phyloP scores from a whole-genome alignment of 2,888 invertebrate species.

The Phragmatobia fuliginosa region DNA sequence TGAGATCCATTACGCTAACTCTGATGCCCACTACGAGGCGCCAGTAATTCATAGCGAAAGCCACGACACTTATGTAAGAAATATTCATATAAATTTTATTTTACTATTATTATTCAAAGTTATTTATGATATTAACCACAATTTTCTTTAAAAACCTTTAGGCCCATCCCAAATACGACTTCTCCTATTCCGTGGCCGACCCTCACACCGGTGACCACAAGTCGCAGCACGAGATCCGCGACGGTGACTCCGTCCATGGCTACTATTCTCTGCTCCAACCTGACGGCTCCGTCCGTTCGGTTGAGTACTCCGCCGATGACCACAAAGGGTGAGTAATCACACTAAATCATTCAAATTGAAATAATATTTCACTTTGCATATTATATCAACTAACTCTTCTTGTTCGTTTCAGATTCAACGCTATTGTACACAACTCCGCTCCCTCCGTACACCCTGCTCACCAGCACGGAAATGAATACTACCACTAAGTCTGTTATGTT shows the following conservation, averaged over 20 bases:
- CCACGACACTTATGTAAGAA: slow-evolving; percentile 52
- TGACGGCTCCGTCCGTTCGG: slow-evolving; percentile 82
- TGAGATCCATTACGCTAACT: slow-evolving; percentile 52
- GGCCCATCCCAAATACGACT: slow-evolving; percentile 74
- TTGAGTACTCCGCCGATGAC: slow-evolving; percentile 77
- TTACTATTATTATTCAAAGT: background rate
- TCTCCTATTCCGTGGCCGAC: slow-evolving; percentile 82
- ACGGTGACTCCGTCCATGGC: slow-evolving; percentile 87
- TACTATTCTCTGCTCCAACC: slow-evolving; percentile 84
- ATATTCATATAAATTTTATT: background rate
- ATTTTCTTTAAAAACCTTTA: slow-evolving; percentile 32
- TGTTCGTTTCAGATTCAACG: slow-evolving; percentile 66
- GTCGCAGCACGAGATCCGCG: slow-evolving; percentile 82
- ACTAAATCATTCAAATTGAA: background rate
- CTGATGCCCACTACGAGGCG: slow-evolving; percentile 43
- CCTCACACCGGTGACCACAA: slow-evolving; percentile 87
- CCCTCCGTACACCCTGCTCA: background rate
- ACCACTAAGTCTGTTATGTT: background rate
- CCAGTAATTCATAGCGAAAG: slow-evolving; percentile 50
- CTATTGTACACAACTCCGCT: slow-evolving; percentile 78
- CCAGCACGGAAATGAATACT: background rate
- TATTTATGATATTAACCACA: background rate
- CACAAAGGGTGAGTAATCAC: slow-evolving; percentile 50
- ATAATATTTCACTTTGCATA: background rate
- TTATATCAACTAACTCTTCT: background rate